Percentiles rank a stretch among this genome's conserved stretches.
These are phyloP conservation scores for Drosophila nannoptera DNA, from an alignment of 1,140 invertebrate genomes.

Conservation along the genomic window DNA sequence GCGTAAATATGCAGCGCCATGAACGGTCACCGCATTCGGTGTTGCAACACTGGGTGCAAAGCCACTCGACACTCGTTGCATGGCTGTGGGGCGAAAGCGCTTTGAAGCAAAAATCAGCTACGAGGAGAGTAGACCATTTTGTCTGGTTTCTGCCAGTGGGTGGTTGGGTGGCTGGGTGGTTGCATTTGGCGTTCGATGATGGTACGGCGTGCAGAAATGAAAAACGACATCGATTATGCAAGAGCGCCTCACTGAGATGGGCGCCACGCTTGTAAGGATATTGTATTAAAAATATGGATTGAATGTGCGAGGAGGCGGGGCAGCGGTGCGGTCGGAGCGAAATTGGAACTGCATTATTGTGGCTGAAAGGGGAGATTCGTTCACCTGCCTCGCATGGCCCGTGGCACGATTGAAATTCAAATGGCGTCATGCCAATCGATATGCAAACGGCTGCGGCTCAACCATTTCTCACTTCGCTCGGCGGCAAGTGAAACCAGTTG, in stretches of 20 bases:
- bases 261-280: conserved; percentile 32
- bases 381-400: conserved; percentile 26
- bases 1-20: not conserved
- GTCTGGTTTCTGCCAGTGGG: conserved; percentile 24
- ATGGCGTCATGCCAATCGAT: conserved; percentile 45
- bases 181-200: not conserved
- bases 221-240: conserved; percentile 70
- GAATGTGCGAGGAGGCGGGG: not conserved
- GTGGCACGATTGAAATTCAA: conserved; percentile 42
- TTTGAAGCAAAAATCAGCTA: conserved; percentile 40
- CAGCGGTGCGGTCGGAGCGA: not conserved
- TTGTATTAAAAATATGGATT: conserved; percentile 53
- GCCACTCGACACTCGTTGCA: conserved; percentile 7
- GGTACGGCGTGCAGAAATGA: conserved; percentile 51
- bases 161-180: conserved; percentile 1
- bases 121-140: conserved; percentile 40
- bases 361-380: not conserved
- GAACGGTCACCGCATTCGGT: not conserved
- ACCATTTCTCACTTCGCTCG: conserved; percentile 22
- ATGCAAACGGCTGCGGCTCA: conserved; percentile 27
- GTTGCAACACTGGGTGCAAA: conserved; percentile 6
- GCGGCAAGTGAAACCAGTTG: conserved; percentile 7
- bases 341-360: conserved; percentile 37
- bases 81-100: conserved; percentile 23
- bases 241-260: conserved; percentile 30